Evolutionary conservation across 2,888 invertebrate species (phyloP), one percentile per base, ranked within the genome.

Genomic region (Drosophila percnosoma): DNA sequence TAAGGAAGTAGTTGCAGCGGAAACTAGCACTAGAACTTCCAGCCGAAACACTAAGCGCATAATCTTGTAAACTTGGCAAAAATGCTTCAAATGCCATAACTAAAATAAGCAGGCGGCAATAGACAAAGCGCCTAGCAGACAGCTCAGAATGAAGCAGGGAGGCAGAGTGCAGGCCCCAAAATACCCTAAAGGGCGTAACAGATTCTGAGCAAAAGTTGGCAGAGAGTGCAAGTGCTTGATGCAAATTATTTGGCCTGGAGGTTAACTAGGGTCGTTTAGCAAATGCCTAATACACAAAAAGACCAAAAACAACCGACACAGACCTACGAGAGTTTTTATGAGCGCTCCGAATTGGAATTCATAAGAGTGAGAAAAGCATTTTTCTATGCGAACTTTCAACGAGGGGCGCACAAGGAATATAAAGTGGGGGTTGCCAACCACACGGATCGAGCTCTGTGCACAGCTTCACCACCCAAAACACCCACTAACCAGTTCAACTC

Each of bases 261-360:
- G 90, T 88, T 88, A 88, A 88, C 90, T 83, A 87, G 89, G 87
- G 83, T 89, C 89, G 87, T 90, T 90, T 87, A 84, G 82, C 80
- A 89, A 83, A 85, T 89, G 85, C 90, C 90, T 89, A 85, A 73
- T 81, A 79, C 73, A 80, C 78, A 80, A 80, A 76, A 77, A 72
- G 81, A 80, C 76, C 27, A 53, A 67, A 59, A 67, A 62, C 11
- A 61, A 54, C 55, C 38, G 38, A 60, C 69, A 54, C 72, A 71
- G 62, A 67, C 67, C 62, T 54, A 68, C 59, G 21, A 57, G 57
- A 54, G 71, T 71, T 89, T 89, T 89, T 85, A 87, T 87, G 87
- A 77, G 85, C 51, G 67, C 66, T 65, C 60, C 72, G 69, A 81
- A 84, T 89, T 89, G 89, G 80, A 77, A 89, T 85, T 85, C 90